Conservation (phyloP, 2,113 vertebrate species). For the Cinclus cinclus region DNA sequence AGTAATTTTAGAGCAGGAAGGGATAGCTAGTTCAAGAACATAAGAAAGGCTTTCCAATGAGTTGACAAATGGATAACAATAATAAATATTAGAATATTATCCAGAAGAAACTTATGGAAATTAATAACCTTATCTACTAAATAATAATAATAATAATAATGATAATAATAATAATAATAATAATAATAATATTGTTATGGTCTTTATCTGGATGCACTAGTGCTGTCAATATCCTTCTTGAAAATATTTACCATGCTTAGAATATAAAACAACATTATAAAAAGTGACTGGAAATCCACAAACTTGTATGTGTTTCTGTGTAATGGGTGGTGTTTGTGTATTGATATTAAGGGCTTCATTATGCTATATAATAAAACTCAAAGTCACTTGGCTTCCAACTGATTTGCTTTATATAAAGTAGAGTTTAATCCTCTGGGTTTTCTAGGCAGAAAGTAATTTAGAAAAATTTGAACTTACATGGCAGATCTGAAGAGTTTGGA, state of each 20-base stretch:
- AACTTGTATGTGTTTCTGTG: not conserved
- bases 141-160: no score
- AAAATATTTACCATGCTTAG: not conserved
- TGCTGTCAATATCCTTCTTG: not conserved
- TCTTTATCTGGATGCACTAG: not conserved
- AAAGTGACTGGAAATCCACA: not conserved
- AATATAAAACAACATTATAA: not conserved
- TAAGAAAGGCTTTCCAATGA: not conserved
- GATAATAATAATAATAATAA: no score
- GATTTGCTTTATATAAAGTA: not conserved
- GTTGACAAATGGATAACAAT: not conserved
- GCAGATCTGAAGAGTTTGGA: not conserved
- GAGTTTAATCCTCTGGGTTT: not conserved
- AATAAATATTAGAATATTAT: no score
- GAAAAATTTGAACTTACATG: not conserved
- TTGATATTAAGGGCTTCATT: not conserved
- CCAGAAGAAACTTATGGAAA: no score
- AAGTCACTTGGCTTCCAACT: not conserved
- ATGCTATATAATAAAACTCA: not conserved
- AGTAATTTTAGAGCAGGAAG: not conserved
- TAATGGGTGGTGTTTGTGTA: not conserved
- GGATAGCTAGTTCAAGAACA: not conserved
- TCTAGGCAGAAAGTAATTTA: not conserved
- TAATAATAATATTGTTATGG: no score
- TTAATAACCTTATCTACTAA: no score